Evolutionary conservation across 2,888 invertebrate genomes (phyloP).

Genomic region (Volucella bombylans): DNA sequence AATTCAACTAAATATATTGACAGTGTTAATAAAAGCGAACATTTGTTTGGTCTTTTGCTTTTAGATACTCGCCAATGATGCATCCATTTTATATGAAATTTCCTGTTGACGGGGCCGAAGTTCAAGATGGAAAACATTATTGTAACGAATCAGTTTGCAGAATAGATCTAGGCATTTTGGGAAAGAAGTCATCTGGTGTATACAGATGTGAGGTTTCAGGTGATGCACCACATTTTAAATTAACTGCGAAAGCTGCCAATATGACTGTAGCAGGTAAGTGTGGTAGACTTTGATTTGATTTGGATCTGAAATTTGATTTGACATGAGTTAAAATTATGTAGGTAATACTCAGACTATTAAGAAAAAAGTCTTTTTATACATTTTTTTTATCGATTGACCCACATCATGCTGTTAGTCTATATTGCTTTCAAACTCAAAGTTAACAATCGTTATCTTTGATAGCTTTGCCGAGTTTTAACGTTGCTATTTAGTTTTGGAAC

Average conservation of each 20-base stretch:
- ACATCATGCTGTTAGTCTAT: no score
- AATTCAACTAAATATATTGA: no score
- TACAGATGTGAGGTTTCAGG: conserved; percentile 84
- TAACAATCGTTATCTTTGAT: no score
- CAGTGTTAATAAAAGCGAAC: background rate
- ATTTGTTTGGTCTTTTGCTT: background rate
- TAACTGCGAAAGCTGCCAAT: conserved; percentile 83
- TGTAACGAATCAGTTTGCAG: conserved; percentile 76
- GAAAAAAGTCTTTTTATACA: no score
- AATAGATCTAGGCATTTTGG: conserved; percentile 75
- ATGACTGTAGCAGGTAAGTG: conserved; percentile 84
- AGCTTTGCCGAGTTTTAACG: no score
- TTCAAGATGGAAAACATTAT: conserved; percentile 73
- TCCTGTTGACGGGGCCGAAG: conserved; percentile 74
- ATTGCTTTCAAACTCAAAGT: no score
- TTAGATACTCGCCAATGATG: conserved; percentile 77
- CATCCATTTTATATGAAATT: conserved; percentile 76
- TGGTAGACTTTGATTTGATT: no score
- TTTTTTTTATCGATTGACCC: no score
- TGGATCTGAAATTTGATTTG: no score
- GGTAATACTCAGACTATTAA: no score
- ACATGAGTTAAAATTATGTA: no score
- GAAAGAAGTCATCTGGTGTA: conserved; percentile 80
- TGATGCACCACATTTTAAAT: conserved; percentile 84
- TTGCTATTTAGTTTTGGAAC: no score